Conservation (phyloP, 2,888 invertebrate genomes). For the Baccha elongata region DNA sequence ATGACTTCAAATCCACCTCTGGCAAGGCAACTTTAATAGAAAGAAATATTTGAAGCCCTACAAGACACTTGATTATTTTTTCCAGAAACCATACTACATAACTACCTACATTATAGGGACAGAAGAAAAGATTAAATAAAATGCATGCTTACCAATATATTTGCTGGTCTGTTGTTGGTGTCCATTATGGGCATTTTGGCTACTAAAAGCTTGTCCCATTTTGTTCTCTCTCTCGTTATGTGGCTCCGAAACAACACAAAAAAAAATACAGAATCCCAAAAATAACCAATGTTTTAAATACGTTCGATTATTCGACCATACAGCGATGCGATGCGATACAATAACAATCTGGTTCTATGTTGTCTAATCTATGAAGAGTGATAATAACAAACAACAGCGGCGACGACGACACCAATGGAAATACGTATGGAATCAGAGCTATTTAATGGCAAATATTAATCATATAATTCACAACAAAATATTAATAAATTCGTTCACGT, state of each 20-base stretch:
- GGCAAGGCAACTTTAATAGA: neutral
- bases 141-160: conserved; percentile 74
- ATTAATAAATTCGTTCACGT: conserved; percentile 65
- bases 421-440: conserved; percentile 46
- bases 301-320: conserved; percentile 12
- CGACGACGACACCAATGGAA: conserved; percentile 31
- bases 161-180: conserved; percentile 74
- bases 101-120: neutral
- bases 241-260: conserved; percentile 1
- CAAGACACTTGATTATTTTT: conserved; percentile 2
- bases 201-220: conserved; percentile 75
- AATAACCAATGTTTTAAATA: conserved; percentile 15
- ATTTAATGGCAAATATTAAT: conserved; percentile 40
- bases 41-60: conserved; percentile 47
- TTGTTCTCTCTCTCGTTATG: conserved; percentile 41
- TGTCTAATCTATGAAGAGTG: conserved; percentile 53
- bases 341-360: conserved; percentile 15
- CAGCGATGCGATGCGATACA: conserved; percentile 14
- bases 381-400: conserved; percentile 33
- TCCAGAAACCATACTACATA: conserved; percentile 28
- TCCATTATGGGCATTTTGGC: conserved; percentile 73
- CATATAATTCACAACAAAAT: conserved; percentile 32
- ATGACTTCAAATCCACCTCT: no score
- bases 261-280: neutral
- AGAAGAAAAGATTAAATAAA: neutral